phyloP scores from a whole-genome alignment of 2,888 invertebrate genomes.

The Sesamia inferens region DNA sequence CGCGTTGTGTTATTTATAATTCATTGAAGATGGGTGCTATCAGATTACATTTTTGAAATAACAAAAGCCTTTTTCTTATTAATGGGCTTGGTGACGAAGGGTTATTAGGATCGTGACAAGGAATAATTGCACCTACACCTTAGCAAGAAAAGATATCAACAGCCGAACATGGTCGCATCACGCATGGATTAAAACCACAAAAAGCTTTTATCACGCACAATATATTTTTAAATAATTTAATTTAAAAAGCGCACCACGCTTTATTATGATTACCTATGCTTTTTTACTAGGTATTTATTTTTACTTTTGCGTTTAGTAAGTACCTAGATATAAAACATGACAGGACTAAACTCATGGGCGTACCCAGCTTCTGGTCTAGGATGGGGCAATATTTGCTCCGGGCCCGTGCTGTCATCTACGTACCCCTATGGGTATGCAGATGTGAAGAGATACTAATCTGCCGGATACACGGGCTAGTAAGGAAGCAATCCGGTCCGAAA shows the following conservation, averaged over 20 bases:
- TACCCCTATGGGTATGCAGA: too few relatives aligned
- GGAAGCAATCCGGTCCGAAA: too few relatives aligned
- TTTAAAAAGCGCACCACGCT: not conserved
- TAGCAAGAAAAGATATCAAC: conserved; percentile 11
- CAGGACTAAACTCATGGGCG: too few relatives aligned
- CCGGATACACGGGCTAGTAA: too few relatives aligned
- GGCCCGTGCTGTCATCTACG: too few relatives aligned
- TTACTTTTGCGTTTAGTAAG: not conserved
- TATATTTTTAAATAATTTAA: not conserved
- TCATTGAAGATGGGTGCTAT: conserved; percentile 51
- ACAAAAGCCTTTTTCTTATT: conserved; percentile 57
- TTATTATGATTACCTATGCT: not conserved
- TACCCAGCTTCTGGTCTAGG: too few relatives aligned
- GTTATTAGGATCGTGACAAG: conserved; percentile 27
- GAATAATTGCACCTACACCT: conserved; percentile 18
- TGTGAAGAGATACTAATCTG: too few relatives aligned
- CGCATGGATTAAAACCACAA: not conserved
- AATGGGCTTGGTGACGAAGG: conserved; percentile 40
- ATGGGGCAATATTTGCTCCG: too few relatives aligned
- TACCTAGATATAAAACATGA: too few relatives aligned
- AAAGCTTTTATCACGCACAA: not conserved
- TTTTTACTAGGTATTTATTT: too few relatives aligned
- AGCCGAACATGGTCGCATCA: not conserved
- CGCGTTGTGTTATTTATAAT: conserved; percentile 63
- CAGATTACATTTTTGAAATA: conserved; percentile 47